Base-by-base conservation (phyloP, 1,140 invertebrate species). In the Papilio machaon region DNA sequence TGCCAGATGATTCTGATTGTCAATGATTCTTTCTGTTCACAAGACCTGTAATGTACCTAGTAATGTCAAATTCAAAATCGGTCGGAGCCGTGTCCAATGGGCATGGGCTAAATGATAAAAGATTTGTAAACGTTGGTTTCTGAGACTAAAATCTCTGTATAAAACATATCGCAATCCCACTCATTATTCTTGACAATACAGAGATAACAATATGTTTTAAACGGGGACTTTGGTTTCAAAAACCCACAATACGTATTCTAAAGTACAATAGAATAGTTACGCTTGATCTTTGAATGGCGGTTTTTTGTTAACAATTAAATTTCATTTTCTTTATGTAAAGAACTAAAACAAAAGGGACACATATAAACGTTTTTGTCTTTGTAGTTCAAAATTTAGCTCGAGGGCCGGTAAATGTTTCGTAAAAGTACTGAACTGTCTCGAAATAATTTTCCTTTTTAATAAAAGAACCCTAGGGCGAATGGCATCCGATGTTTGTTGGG, bases 371-470 rank as follows among this genome's bases (percentile, higher is more conserved):
- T 75, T 75, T 52, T 52, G 49, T 76, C 74, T 76, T 54, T 47
- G 30, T 76, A 54, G 47, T 60, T 78, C 30, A 78, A 77, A 78
- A 60, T 60, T 78, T 78, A 38, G 76, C 76, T 60, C 54, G 30
- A 60, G 54, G 76, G 49, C 76, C 10, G 52, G 35, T 60, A 35
- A 43, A 58, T 58, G 54, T 78, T 60, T 58, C 64, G 64, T 58
- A 78, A 78, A 78, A 54, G 54, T 60, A 19, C 49, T 79, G 46
- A 67, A 79, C 60, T 79, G 54, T 79, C 58, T 38, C 77, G 19
- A 79, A 79, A 79, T 67, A 64, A 79, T 79, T 79, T 79, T 79
- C 77, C n/a, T 67, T 67, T 67, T 79, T 79, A 67, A 79, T 79
- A 64, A 79, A 47, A 46, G 60, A 23, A 47, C 58, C 77, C 38